These are phyloP conservation scores for Drosophila subobscura DNA, from an alignment of 1,140 invertebrate genomes.

Conservation along the genomic window DNA sequence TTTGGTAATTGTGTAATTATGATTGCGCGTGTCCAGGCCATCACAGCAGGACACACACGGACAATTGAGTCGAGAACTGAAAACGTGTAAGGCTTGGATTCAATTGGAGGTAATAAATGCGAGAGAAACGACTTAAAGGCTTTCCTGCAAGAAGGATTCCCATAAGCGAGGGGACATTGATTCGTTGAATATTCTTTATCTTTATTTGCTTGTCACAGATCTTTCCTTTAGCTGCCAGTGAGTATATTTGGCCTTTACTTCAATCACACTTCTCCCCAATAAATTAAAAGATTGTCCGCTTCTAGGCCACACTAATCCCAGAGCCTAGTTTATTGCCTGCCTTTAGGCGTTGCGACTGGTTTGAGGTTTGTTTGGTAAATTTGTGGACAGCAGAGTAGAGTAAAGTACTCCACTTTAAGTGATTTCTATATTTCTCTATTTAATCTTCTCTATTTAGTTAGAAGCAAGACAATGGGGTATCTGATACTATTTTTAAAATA, in stretches of 20 bases:
- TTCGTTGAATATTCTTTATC: no score
- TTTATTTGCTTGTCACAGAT: no score
- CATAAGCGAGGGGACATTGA: no score
- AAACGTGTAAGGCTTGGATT: constrained; percentile 5
- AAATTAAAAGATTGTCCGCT: no score
- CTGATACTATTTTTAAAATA: neutral
- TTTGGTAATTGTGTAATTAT: constrained; percentile 60
- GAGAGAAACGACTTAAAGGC: neutral
- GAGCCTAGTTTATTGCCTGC: constrained; percentile 47
- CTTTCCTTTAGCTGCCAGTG: no score
- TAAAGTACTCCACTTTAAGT: no score
- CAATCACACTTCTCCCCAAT: no score
- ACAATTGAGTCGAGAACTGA: constrained; percentile 7
- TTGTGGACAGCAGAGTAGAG: no score
- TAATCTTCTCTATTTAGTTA: no score
- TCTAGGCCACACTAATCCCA: constrained; percentile 11
- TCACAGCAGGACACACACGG: constrained; percentile 26
- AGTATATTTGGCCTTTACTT: no score
- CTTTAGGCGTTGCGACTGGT: constrained; percentile 39
- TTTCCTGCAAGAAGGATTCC: no score
- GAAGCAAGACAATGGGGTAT: neutral
- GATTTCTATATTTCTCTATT: no score
- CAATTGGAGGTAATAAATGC: constrained; percentile 1
- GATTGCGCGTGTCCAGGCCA: constrained; percentile 43
- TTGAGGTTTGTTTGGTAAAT: constrained; percentile 15